Evolutionary conservation across 2,888 invertebrate species (phyloP), one percentile per base, ranked within the genome.

Genomic region (Polymixis lichenea): DNA sequence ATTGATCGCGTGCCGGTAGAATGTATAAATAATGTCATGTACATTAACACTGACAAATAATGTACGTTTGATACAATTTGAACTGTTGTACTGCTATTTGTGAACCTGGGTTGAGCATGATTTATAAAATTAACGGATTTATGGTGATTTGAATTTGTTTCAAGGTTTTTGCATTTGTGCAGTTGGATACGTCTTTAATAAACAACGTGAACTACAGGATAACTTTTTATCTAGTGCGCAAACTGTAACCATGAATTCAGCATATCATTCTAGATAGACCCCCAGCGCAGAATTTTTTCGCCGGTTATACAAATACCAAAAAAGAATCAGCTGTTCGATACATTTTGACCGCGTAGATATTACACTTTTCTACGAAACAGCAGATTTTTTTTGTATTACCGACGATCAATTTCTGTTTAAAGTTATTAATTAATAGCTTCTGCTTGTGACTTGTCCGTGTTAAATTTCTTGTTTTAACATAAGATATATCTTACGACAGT

Each of bases 21-120:
- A 77, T 80, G 70, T 49, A 75, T 81, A 87, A 87, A 75, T 87
- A 81, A 84, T 78, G 60, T 72, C 17, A 62, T 72, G 56, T 77
- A 61, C 64, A 75, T 74, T 65, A 65, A 5, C 25, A 51, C 28
- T 66, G 43, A 72, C 56, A 61, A 73, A 84, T 70, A 71, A 64
- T 68, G 60, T 65, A 72, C 13, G 70, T 65, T 80, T 72, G 68
- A 67, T 55, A 67, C 61, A 70, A 72, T 75, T 86, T 75, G 81
- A 80, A 51, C 49, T 72, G 25, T 60, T 66, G 13, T 32, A 46
- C 46, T 62, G n/a, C 25, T 43, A 67, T 72, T 70, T 70, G 25
- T 65, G 38, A 65, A 25, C 19, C 51, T 67, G 38, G 13, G 7
- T 32, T 80, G 65, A 69, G 77, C 64, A 77, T 81, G 64, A 32